phyloP scores from a whole-genome alignment of 2,888 invertebrate genomes.

The Eilema griseolum region DNA sequence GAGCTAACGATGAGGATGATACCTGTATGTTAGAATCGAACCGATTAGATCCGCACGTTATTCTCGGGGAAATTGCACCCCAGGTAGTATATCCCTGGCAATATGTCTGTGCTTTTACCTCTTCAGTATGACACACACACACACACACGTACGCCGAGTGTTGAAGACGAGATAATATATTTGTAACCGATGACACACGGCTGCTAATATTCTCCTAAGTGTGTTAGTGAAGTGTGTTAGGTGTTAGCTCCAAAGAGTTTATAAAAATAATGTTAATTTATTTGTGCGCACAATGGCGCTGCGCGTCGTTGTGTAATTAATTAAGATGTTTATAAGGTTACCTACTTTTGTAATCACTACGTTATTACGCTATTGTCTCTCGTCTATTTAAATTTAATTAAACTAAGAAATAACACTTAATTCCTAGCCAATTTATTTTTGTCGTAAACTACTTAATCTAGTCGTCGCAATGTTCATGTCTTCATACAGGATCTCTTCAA shows the following conservation, averaged over 20 bases:
- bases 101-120: too few relatives aligned
- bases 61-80: too few relatives aligned
- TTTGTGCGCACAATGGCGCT: not conserved
- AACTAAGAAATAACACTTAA: not conserved
- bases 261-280: not conserved
- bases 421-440: not conserved
- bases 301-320: slow-evolving; percentile 3
- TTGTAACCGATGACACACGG: not conserved
- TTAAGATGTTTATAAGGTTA: slow-evolving; percentile 7
- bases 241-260: not conserved
- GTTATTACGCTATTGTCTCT: slow-evolving; percentile 9
- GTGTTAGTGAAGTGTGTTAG: not conserved
- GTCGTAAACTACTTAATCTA: not conserved
- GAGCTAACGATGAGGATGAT: too few relatives aligned
- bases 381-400: not conserved
- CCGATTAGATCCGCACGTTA: too few relatives aligned
- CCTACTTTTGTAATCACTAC: not conserved
- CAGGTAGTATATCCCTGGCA: too few relatives aligned
- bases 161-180: not conserved
- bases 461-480: not conserved
- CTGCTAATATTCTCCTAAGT: not conserved
- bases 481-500: not conserved
- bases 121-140: too few relatives aligned
- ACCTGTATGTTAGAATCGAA: too few relatives aligned
- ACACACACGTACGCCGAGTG: not conserved